These are phyloP conservation scores for Picathartes gymnocephalus DNA, from an alignment of 2,113 vertebrate genomes.

Conservation along the genomic window DNA sequence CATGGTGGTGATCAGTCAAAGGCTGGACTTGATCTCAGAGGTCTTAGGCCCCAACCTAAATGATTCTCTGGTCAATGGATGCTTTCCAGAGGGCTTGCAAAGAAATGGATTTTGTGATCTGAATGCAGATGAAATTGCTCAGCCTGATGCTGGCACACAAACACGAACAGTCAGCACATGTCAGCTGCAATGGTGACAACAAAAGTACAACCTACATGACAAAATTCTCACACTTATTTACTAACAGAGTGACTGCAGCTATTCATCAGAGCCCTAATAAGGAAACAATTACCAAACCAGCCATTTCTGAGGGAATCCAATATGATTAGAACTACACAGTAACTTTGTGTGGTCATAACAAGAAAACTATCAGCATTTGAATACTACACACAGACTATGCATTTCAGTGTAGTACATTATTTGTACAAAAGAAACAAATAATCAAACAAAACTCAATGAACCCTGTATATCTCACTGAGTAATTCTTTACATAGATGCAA, in stretches of 20 bases:
- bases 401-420: neutral
- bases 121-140: neutral
- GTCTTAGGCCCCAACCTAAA: neutral
- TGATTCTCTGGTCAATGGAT: neutral
- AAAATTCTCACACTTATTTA: neutral
- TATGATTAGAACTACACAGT: neutral
- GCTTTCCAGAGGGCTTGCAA: neutral
- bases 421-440: neutral
- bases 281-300: neutral
- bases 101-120: neutral
- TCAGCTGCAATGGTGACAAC: neutral
- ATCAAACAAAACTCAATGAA: neutral
- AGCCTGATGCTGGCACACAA: neutral
- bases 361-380: neutral
- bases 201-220: neutral
- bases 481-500: neutral
- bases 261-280: neutral
- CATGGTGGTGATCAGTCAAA: neutral
- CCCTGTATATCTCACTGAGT: neutral
- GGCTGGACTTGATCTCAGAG: neutral
- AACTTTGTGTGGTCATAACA: neutral
- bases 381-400: fast-evolving
- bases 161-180: neutral
- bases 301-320: neutral
- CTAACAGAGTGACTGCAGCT: neutral